phyloP scores from a whole-genome alignment of 2,888 invertebrate genomes.

The Dicyrtomina minuta region DNA sequence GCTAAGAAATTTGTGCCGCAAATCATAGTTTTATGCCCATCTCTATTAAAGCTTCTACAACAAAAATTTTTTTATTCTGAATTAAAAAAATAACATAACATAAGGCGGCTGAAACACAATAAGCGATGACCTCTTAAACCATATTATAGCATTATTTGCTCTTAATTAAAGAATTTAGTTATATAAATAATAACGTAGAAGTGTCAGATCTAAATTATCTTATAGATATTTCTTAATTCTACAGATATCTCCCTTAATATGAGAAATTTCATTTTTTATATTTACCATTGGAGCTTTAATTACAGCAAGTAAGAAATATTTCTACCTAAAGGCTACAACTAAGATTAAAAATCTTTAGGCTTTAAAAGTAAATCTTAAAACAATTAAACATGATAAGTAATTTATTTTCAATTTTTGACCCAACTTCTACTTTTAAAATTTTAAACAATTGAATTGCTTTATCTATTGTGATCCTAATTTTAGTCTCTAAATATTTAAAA shows the following conservation, averaged over 20 bases:
- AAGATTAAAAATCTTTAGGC: slow-evolving; percentile 55
- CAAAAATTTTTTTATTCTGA: too few species aligned
- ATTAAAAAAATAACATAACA: too few species aligned
- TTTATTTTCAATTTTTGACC: slow-evolving; percentile 70
- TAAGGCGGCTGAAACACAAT: too few species aligned
- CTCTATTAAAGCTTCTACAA: slow-evolving; percentile 79
- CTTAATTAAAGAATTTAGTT: too few species aligned
- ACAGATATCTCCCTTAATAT: slow-evolving; percentile 68
- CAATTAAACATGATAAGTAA: slow-evolving; percentile 64
- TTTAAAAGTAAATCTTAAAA: too few species aligned
- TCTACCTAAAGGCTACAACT: neutral
- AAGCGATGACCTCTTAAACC: slow-evolving; percentile 75
- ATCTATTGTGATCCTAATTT: slow-evolving; percentile 59
- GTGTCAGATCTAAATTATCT: slow-evolving; percentile 70
- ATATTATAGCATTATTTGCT: too few species aligned
- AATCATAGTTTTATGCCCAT: too few species aligned
- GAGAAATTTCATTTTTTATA: too few species aligned
- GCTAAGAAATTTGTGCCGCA: slow-evolving; percentile 78
- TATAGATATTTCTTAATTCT: slow-evolving; percentile 65
- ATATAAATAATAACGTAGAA: slow-evolving; percentile 66
- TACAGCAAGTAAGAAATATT: too few species aligned
- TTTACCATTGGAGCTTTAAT: too few species aligned
- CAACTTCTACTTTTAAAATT: slow-evolving; percentile 61
- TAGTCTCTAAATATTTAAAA: slow-evolving; percentile 62
- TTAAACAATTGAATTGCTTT: slow-evolving; percentile 65